Evolutionary conservation across 2,888 invertebrate species (phyloP), one percentile per base, ranked within the genome.

Genomic region (Drosophila peninsularis): DNA sequence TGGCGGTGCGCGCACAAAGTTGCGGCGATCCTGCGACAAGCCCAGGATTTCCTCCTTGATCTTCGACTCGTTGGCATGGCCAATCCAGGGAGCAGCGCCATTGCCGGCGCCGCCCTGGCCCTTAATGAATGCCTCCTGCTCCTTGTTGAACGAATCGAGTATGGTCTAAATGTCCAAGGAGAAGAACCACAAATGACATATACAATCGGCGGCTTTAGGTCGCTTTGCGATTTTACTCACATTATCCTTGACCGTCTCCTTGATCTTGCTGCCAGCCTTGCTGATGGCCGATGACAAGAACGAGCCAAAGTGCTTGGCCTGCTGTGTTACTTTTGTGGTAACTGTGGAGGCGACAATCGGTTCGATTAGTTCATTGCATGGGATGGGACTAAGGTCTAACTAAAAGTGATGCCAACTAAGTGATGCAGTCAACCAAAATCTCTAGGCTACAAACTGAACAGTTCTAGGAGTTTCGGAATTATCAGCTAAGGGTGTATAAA

Each of bases 1-100:
- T 57, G 98, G 98, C 61, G 99, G 99, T 90, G 98, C 98, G 90
- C 99, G 96, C 70, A 99, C 96, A 93, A 99, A 99, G 94, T 99
- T 99, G 92, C 99, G 95, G 91, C 97, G 96, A 93, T 99, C 99
- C 96, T 98, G 96, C 67, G 99, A 98, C 60, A 99, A 94, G 55
- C 98, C 97, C 82, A 99, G 94, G 91, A 99, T 98, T 93, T 99
- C 98, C 90, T 98, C 97, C 93, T 98, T 98, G 78, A 99, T 95
- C 58, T 96, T 95, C 49, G 97, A 96, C 92, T 99, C 99, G 92
- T 99, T 98, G 79, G 97, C 96, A 73, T 98, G 97, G 5, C 99
- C 99, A 63, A 97, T 94, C 99, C 99, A 99, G 11, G 99, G 99
- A 14, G 92, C 91, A 36, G 97, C 96, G 7, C 96, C 94, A 52